Percentiles rank a stretch among this genome's conserved stretches.
Evolutionary conservation across 2,888 invertebrate genomes (phyloP).

Genomic region (Coelinius sp.): DNA sequence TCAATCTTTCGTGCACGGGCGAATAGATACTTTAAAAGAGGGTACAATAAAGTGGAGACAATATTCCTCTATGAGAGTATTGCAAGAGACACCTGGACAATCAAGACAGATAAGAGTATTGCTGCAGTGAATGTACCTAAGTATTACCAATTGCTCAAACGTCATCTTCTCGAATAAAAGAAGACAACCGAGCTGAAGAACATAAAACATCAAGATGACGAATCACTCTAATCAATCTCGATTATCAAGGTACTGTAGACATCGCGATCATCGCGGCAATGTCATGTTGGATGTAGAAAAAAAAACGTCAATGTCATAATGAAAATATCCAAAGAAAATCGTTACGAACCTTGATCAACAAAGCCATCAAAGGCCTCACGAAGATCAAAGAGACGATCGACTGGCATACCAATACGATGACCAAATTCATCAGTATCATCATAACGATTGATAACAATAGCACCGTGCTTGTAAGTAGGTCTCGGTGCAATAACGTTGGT

Average conservation of each 20-base stretch:
- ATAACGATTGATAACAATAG: slow-evolving; percentile 72
- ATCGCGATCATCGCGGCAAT: neutral
- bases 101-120: slow-evolving; percentile 21
- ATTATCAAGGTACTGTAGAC: slow-evolving; percentile 3
- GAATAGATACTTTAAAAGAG: slow-evolving; percentile 15
- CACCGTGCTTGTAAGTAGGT: slow-evolving; percentile 69
- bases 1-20: slow-evolving; percentile 7
- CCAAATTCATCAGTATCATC: slow-evolving; percentile 65
- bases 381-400: slow-evolving; percentile 76
- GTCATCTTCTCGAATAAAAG: neutral
- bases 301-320: neutral
- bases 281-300: neutral
- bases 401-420: slow-evolving; percentile 66
- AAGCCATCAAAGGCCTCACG: slow-evolving; percentile 77
- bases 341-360: slow-evolving; percentile 78
- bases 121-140: slow-evolving; percentile 1
- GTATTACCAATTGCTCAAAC: neutral
- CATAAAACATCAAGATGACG: slow-evolving; percentile 9
- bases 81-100: slow-evolving; percentile 20
- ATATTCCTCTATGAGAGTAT: neutral
- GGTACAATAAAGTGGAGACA: neutral
- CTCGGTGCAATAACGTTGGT: slow-evolving; percentile 65
- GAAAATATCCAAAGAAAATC: slow-evolving; percentile 44
- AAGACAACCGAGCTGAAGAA: neutral
- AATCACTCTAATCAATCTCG: slow-evolving; percentile 29